Evolutionary conservation across 2,113 vertebrate species (phyloP).

Genomic region (Macquaria australasica): DNA sequence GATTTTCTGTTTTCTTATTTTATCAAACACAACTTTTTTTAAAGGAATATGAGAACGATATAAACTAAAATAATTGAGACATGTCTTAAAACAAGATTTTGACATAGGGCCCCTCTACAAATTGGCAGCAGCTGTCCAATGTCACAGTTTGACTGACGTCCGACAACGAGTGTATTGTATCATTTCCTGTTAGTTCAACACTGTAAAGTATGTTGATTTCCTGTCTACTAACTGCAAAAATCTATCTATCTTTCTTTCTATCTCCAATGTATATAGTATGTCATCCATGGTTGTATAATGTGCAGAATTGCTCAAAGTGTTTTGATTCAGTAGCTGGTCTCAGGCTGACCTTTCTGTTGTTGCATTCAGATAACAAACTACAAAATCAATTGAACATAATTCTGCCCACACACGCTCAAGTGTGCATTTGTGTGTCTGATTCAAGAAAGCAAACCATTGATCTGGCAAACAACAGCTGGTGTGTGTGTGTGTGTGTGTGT

Average conservation of each 20-base stretch:
- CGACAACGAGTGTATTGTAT: not conserved
- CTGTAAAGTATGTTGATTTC: not conserved
- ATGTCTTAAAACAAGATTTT: not conserved
- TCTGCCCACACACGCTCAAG: constrained; percentile 39
- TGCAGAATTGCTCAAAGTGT: constrained; percentile 37
- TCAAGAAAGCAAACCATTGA: constrained; percentile 57
- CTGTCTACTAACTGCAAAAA: not conserved
- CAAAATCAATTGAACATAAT: constrained; percentile 73
- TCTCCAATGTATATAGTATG: not conserved
- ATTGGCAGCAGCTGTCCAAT: not conserved
- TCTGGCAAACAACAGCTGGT: constrained; percentile 35
- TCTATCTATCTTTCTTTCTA: constrained; percentile 5
- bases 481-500: constrained; percentile 21
- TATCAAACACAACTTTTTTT: not conserved
- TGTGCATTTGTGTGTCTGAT: constrained; percentile 41
- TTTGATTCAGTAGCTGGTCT: constrained; percentile 55
- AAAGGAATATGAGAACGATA: not conserved
- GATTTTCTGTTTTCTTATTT: not conserved
- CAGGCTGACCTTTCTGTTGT: constrained; percentile 66
- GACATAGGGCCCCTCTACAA: not conserved
- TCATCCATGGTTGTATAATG: constrained; percentile 21
- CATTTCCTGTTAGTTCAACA: not conserved
- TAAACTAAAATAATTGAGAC: not conserved
- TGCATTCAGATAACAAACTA: constrained; percentile 63
- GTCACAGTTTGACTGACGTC: not conserved